A percentile compares a stretch with the other conserved stretches of the same genome.
Conservation (phyloP, 2,888 invertebrate genomes). For the Lochmaea crataegi region DNA sequence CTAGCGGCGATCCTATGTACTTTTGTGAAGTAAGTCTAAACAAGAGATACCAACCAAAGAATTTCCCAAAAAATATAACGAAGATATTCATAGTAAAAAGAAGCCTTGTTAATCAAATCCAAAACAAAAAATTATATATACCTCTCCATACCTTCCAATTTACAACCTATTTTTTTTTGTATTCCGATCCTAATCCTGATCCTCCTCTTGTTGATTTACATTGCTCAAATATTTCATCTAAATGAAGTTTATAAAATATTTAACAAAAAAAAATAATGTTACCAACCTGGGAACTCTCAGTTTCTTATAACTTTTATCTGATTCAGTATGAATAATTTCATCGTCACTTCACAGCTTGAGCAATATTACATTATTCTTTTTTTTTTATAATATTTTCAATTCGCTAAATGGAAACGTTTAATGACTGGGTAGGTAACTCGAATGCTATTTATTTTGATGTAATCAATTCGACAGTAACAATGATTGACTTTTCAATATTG, state of each 20-base stretch:
- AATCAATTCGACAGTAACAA: background rate
- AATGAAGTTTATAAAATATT: too few species aligned
- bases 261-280: too few species aligned
- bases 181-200: too few species aligned
- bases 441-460: background rate
- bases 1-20: conserved; percentile 60
- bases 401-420: background rate
- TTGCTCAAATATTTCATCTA: too few species aligned
- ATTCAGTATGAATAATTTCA: background rate
- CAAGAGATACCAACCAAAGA: conserved; percentile 67
- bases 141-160: too few species aligned
- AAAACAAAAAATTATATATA: conserved; percentile 68
- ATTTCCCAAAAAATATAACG: conserved; percentile 72
- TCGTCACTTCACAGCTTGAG: too few species aligned
- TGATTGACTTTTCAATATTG: conserved; percentile 4
- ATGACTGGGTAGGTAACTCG: background rate
- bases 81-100: conserved; percentile 64
- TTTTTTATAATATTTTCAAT: background rate
- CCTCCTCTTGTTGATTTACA: too few species aligned
- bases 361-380: too few species aligned
- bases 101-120: conserved; percentile 60
- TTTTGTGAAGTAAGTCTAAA: conserved; percentile 62
- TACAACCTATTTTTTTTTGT: too few species aligned
- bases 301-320: background rate
- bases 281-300: too few species aligned